phyloP scores from a whole-genome alignment of 2,113 vertebrate species.

The Anser brachyrhynchus region DNA sequence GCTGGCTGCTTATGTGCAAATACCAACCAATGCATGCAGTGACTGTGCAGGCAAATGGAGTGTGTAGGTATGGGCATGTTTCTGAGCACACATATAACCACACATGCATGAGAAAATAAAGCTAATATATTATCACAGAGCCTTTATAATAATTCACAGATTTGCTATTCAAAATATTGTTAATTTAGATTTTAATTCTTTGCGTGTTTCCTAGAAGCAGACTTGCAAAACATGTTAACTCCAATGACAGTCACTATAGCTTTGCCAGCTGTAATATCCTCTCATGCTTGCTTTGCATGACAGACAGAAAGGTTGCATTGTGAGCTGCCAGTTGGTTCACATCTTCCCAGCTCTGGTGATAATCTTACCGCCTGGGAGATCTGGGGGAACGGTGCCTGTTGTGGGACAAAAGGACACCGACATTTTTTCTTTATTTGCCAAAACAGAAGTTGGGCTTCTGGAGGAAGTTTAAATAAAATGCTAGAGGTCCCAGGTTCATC shows the following conservation, averaged over 20 bases:
- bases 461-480: neutral
- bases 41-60: neutral
- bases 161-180: neutral
- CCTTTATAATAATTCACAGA: neutral
- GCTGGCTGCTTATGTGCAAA: neutral
- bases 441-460: neutral
- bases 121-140: neutral
- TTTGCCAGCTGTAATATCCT: neutral
- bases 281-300: neutral
- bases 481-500: neutral
- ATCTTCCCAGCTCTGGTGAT: rapidly evolving
- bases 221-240: neutral
- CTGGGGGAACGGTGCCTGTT: neutral
- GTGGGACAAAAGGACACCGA: neutral
- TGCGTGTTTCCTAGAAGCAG: neutral
- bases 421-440: neutral
- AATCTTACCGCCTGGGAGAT: neutral
- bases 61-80: neutral
- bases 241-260: rapidly evolving
- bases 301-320: neutral
- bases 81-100: neutral
- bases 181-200: neutral
- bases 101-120: neutral
- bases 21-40: neutral
- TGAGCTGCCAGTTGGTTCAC: neutral